Evolutionary conservation across 2,113 vertebrate genomes (phyloP).

Genomic region (Antigone vipio): DNA sequence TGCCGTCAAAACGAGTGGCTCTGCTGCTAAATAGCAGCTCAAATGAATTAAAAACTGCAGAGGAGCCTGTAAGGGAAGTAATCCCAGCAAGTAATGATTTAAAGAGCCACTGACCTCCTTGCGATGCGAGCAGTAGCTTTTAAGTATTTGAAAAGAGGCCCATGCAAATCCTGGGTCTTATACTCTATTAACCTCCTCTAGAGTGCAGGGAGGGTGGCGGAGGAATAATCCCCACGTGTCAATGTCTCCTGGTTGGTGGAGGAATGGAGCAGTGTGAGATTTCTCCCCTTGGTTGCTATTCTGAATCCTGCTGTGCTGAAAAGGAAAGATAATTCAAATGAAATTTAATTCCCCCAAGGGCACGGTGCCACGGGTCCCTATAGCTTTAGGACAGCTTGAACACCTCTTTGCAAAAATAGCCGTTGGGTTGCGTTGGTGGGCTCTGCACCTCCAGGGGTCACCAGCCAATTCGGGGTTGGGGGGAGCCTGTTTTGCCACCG

Average conservation of each 20-base stretch:
- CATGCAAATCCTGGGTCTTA: neutral
- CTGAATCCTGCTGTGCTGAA: neutral
- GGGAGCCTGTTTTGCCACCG: neutral
- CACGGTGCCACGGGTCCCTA: fast-evolving
- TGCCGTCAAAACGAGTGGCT: neutral
- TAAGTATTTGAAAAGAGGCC: neutral
- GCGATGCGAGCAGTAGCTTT: neutral
- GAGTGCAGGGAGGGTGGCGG: neutral
- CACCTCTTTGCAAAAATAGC: neutral
- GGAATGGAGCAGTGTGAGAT: neutral
- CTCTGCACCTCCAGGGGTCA: neutral
- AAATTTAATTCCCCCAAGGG: fast-evolving
- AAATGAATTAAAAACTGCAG: slow-evolving; percentile 45
- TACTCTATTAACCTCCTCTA: neutral
- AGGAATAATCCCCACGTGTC: neutral
- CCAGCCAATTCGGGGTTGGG: fast-evolving
- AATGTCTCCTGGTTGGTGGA: neutral
- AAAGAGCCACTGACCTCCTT: slow-evolving; percentile 45
- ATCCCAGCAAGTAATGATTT: slow-evolving; percentile 27
- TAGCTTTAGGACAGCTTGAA: fast-evolving
- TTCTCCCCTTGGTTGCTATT: neutral
- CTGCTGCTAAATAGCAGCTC: slow-evolving; percentile 39
- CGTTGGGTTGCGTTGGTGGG: neutral
- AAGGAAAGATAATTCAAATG: neutral
- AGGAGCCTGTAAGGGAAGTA: slow-evolving; percentile 4